Conservation (phyloP, 2,888 invertebrate genomes). For the Nemoura dubitans region DNA sequence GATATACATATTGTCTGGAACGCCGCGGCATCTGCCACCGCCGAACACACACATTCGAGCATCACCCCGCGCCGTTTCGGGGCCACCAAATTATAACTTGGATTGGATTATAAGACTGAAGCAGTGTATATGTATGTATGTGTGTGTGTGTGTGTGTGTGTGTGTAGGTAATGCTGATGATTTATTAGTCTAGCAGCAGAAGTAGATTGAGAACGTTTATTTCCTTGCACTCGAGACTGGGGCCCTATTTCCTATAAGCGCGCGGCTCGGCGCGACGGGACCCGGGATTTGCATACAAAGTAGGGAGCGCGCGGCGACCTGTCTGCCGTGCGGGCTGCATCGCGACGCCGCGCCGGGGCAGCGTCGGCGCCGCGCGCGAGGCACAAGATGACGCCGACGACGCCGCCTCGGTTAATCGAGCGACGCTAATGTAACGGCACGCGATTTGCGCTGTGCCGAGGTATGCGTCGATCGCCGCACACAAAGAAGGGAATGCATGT, state of each 20-base stretch:
- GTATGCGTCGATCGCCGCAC: background rate
- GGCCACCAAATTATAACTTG: slow-evolving; percentile 32
- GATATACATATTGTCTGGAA: background rate
- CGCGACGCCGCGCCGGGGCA: background rate
- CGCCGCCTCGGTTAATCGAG: background rate
- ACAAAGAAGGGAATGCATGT: background rate
- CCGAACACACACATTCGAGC: background rate
- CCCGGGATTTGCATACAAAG: slow-evolving; percentile 39
- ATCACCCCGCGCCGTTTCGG: slow-evolving; percentile 19
- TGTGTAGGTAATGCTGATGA: slow-evolving; percentile 14
- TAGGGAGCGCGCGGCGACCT: slow-evolving; percentile 17
- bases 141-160: background rate
- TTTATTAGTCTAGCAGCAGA: background rate
- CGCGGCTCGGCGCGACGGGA: no score
- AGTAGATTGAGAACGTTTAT: slow-evolving; percentile 34
- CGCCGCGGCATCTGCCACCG: background rate
- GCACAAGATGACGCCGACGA: background rate
- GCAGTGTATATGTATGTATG: background rate
- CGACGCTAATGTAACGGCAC: background rate
- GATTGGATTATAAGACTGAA: slow-evolving; percentile 33
- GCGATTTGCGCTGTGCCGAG: background rate
- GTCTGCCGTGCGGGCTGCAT: background rate
- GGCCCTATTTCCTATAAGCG: slow-evolving; percentile 29
- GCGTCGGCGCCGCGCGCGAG: background rate
- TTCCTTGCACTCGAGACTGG: background rate